Evolutionary conservation across 2,888 invertebrate genomes (phyloP), one percentile per base, ranked within the genome.

Genomic region (Macrophya annulata): DNA sequence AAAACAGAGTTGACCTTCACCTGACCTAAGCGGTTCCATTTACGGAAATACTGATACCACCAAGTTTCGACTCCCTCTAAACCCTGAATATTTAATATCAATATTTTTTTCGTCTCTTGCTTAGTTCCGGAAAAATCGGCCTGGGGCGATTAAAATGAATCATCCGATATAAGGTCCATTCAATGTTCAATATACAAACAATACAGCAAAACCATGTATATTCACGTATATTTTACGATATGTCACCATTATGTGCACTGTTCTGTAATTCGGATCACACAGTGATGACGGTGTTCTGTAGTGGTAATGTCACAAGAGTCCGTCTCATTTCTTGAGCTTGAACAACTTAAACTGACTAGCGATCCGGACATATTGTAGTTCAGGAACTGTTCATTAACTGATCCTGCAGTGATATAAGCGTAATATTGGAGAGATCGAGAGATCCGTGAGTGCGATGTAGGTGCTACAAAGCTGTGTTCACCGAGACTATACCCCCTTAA

Each of bases 261-360:
- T 43, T 43, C n/a, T 40, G 43, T 72, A 10, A 72, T 6, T 72
- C 40, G 37, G 43, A 72, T 72, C 17, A 40, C 71, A 15, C 71
- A 72, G 40, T 72, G 68, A 68, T 17, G 68, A 68, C 37, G 9
- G 68, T 68, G 68, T 68, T 68, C 68, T 68, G 68, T 68, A 68
- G 68, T 31, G 68, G 37, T 68, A 17, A 72, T 17, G 71, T 72
- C 71, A 40, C n/a, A 37, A 72, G 43, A 43, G 37, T 72, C 8
- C 40, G 40, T 72, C 17, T 43, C 17, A 43, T 15, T 25, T 72
- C 43, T n/a, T n/a, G n/a, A n/a, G n/a, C n/a, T n/a, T n/a, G n/a
- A n/a, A n/a, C 40, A 72, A 72, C n/a, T 72, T n/a, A 5, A 17
- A 40, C 40, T n/a, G 43, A 72, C 17, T 17, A 17, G 43, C n/a